A percentile compares a stretch with the other conserved stretches of the same genome.
Conservation (phyloP, 1,140 invertebrate genomes). For the Phymorhynchus buccinoides region DNA sequence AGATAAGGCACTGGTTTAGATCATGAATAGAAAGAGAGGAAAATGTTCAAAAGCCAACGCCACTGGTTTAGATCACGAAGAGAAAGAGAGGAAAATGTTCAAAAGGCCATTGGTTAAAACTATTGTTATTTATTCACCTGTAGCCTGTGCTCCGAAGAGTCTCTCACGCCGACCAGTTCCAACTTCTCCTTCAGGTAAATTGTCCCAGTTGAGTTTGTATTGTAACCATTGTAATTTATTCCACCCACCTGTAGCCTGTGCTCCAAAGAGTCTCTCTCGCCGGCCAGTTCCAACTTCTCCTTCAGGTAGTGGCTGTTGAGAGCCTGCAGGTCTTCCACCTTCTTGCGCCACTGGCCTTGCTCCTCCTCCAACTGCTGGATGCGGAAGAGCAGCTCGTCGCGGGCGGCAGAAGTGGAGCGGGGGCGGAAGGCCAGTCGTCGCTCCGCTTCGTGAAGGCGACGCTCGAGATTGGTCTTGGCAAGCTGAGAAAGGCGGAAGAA, state of each 20-base stretch:
- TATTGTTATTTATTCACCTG: too few relatives aligned
- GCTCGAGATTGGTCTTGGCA: constrained; percentile 28
- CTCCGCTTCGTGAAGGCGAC: constrained; percentile 34
- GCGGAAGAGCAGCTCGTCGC: constrained; percentile 50
- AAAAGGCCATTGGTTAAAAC: too few relatives aligned
- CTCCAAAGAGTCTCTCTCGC: constrained; percentile 44
- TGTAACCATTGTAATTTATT: neutral
- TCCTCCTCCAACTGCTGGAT: constrained; percentile 48
- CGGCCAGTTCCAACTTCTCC: constrained; percentile 44
- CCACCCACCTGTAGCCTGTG: constrained; percentile 36
- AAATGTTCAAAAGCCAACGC: too few relatives aligned
- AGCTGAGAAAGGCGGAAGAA: neutral
- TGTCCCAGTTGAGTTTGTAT: too few relatives aligned
- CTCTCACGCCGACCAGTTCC: constrained; percentile 2
- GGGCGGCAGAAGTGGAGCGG: constrained; percentile 22
- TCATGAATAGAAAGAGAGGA: too few relatives aligned
- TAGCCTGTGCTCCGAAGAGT: neutral
- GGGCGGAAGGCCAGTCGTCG: constrained; percentile 30
- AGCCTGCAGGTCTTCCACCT: constrained; percentile 51
- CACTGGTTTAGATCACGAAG: too few relatives aligned
- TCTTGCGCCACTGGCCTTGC: constrained; percentile 46
- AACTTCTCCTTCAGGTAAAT: constrained; percentile 43
- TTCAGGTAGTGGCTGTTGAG: constrained; percentile 36
- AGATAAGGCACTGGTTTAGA: too few relatives aligned
- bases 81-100: too few relatives aligned